A percentile compares a stretch with the other conserved stretches of the same genome.
These are phyloP conservation scores for Tenthredo notha DNA, from an alignment of 2,888 invertebrate species.

Conservation along the genomic window DNA sequence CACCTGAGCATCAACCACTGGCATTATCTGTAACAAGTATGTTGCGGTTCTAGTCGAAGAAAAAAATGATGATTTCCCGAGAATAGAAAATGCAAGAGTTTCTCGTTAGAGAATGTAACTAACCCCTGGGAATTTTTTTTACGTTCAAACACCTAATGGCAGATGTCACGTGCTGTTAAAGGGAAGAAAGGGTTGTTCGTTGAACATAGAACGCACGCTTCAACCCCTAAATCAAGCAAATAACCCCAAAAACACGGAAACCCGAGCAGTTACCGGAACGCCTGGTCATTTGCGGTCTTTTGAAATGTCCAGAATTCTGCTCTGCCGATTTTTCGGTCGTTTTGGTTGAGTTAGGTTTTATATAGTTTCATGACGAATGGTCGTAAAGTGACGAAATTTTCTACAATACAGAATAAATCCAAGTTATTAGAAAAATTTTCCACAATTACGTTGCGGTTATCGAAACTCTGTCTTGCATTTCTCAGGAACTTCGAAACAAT, in stretches of 20 bases:
- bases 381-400: slow-evolving; percentile 18
- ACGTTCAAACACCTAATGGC: slow-evolving; percentile 44
- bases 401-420: background rate
- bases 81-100: slow-evolving; percentile 10
- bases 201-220: slow-evolving; percentile 61
- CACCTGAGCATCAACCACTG: background rate
- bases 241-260: slow-evolving; percentile 66
- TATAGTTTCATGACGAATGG: slow-evolving; percentile 11
- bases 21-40: background rate
- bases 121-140: slow-evolving; percentile 37
- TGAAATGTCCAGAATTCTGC: slow-evolving; percentile 67
- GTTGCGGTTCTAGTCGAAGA: background rate
- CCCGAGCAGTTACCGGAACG: slow-evolving; percentile 67
- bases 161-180: slow-evolving; percentile 46
- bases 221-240: slow-evolving; percentile 73
- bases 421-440: background rate
- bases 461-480: background rate
- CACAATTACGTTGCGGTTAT: background rate
- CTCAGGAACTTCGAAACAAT: background rate
- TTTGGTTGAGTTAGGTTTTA: slow-evolving; percentile 37
- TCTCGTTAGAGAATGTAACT: slow-evolving; percentile 17
- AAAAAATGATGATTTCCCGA: background rate
- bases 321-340: slow-evolving; percentile 65
- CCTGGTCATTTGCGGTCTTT: slow-evolving; percentile 72
- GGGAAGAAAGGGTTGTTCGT: slow-evolving; percentile 67